Conservation (phyloP, 2,888 invertebrate species). For the Tenthredo notha region DNA sequence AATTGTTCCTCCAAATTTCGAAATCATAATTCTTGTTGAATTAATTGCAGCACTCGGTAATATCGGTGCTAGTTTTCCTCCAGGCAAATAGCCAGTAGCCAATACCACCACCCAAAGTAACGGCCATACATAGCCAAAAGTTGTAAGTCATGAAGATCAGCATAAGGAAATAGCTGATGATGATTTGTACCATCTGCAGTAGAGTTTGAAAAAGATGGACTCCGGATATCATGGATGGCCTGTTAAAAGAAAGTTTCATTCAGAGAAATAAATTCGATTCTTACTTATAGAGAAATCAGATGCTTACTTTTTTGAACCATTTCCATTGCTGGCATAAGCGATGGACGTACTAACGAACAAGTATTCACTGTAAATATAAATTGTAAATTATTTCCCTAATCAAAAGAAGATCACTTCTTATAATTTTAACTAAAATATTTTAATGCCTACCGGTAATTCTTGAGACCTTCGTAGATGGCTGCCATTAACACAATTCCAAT, state of each 20-base stretch:
- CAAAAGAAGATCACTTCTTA: not conserved
- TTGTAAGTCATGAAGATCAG: constrained; percentile 84
- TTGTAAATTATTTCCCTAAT: not conserved
- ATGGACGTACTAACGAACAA: constrained; percentile 13
- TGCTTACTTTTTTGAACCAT: constrained; percentile 18
- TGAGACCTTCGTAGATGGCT: constrained; percentile 84
- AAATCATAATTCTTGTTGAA: not conserved
- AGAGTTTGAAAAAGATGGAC: constrained; percentile 71
- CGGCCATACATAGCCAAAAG: constrained; percentile 81
- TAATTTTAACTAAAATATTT: not conserved
- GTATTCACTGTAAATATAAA: constrained; percentile 43
- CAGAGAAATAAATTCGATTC: not conserved
- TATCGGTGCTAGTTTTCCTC: constrained; percentile 66
- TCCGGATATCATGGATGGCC: constrained; percentile 65
- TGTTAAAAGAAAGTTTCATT: constrained; percentile 43
- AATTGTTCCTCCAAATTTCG: not conserved
- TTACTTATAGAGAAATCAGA: not conserved
- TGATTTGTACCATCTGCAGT: constrained; percentile 76
- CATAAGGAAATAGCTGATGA: constrained; percentile 82
- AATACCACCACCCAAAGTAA: constrained; percentile 80
- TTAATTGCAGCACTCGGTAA: constrained; percentile 70
- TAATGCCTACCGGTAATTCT: constrained; percentile 80
- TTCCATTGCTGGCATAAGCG: not conserved
- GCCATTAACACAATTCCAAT: constrained; percentile 83
- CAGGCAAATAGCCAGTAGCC: constrained; percentile 78